Evolutionary conservation across 2,113 vertebrate species (phyloP).

Genomic region (Bettongia penicillata): DNA sequence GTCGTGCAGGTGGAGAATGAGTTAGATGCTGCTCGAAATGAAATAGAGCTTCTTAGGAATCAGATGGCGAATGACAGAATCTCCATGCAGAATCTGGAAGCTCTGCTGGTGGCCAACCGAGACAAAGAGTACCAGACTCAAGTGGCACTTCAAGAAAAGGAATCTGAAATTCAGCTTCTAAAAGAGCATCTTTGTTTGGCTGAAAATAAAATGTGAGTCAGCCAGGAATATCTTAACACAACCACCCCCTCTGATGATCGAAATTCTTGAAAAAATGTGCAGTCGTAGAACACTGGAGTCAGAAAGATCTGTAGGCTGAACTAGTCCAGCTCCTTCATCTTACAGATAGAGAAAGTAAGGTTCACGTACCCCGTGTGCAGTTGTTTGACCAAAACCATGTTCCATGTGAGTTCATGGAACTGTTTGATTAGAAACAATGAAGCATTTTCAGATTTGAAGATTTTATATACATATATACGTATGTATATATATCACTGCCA

Average conservation of each 20-base stretch:
- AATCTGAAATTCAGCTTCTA: constrained; percentile 86
- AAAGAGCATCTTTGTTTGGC: constrained; percentile 85
- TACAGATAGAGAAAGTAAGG: background rate
- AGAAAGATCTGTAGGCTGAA: background rate
- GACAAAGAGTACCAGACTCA: constrained; percentile 85
- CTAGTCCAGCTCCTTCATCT: background rate
- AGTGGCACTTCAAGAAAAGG: constrained; percentile 83
- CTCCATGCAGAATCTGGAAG: constrained; percentile 85
- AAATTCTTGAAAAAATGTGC: background rate
- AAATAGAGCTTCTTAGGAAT: constrained; percentile 86
- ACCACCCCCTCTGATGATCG: constrained; percentile 12
- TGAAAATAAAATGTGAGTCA: constrained; percentile 86
- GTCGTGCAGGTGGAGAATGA: constrained; percentile 83
- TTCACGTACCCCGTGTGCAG: background rate
- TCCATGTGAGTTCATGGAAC: constrained; percentile 44
- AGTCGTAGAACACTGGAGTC: background rate
- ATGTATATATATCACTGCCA: no score
- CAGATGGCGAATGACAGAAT: constrained; percentile 86
- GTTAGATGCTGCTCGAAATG: constrained; percentile 81
- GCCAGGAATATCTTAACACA: constrained; percentile 28
- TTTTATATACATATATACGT: background rate
- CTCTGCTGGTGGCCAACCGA: constrained; percentile 79
- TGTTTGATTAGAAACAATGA: constrained; percentile 31
- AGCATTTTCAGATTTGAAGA: constrained; percentile 30
- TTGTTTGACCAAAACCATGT: constrained; percentile 27